Percentiles rank a stretch among this genome's conserved stretches.
phyloP scores from a whole-genome alignment of 2,888 invertebrate species.

The Leucania comma region DNA sequence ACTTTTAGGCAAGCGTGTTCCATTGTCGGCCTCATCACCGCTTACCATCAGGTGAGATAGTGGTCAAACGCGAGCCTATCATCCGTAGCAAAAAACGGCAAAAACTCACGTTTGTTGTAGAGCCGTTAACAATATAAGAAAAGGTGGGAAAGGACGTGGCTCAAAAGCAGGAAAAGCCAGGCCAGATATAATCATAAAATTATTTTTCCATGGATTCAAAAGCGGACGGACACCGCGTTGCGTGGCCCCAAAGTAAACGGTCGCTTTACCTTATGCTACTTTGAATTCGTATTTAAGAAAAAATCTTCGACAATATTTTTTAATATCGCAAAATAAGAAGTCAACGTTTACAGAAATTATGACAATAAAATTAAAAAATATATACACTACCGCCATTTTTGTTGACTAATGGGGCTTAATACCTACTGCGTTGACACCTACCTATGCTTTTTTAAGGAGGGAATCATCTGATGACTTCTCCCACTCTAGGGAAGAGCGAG shows the following conservation, averaged over 20 bases:
- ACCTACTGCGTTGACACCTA: neutral
- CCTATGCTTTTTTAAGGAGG: no score
- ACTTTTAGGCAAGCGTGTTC: no score
- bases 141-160: no score
- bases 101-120: no score
- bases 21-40: no score
- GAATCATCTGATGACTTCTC: no score
- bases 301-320: slow-evolving; percentile 22
- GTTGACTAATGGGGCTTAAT: neutral
- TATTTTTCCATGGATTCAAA: neutral
- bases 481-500: no score
- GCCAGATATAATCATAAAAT: neutral
- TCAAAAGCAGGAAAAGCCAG: no score
- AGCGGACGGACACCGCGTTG: neutral
- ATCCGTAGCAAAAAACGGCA: no score
- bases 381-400: slow-evolving; percentile 4
- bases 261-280: slow-evolving; percentile 41
- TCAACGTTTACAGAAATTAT: slow-evolving; percentile 19
- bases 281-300: slow-evolving; percentile 45
- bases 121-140: no score
- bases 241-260: slow-evolving; percentile 36
- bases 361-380: slow-evolving; percentile 25
- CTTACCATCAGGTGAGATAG: no score
- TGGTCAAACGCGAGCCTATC: no score
- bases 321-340: slow-evolving; percentile 49